Conservation (phyloP, 2,888 invertebrate species). For the Sphaeridia pumilis region DNA sequence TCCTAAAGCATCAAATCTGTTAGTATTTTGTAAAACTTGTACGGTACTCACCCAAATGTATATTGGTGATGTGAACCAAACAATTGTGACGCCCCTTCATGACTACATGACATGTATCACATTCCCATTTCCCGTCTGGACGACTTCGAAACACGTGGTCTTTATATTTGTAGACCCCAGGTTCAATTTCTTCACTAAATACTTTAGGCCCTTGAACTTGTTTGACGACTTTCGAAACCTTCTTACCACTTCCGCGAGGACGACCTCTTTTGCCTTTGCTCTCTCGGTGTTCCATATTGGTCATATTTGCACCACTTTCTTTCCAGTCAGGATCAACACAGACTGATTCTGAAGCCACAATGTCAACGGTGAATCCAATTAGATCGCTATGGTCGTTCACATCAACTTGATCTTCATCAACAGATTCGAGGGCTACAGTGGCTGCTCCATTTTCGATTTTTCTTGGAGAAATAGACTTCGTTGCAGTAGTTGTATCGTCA, state of each 20-base stretch:
- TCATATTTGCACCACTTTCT: neutral
- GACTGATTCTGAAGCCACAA: neutral
- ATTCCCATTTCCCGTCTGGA: slow-evolving; percentile 1
- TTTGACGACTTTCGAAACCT: neutral
- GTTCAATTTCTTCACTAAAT: neutral
- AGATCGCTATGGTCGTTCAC: neutral
- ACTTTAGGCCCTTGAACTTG: neutral
- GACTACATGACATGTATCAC: neutral
- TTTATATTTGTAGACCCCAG: slow-evolving; percentile 4
- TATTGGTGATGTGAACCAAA: slow-evolving; percentile 2
- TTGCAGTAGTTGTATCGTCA: too few relatives aligned
- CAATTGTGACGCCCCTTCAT: neutral
- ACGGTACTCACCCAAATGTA: slow-evolving; percentile 5
- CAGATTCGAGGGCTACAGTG: too few relatives aligned
- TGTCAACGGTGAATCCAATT: neutral
- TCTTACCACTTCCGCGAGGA: neutral
- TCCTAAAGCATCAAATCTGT: neutral
- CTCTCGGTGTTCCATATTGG: neutral
- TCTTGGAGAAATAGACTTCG: too few relatives aligned
- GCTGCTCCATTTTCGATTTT: neutral
- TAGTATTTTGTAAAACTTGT: neutral
- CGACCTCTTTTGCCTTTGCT: neutral
- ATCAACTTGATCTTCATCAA: neutral
- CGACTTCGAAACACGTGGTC: neutral
- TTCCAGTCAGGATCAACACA: neutral